Evolutionary conservation across 2,797 vertebrate genomes (phyloP).

Genomic region (Sorex maritimensis): DNA sequence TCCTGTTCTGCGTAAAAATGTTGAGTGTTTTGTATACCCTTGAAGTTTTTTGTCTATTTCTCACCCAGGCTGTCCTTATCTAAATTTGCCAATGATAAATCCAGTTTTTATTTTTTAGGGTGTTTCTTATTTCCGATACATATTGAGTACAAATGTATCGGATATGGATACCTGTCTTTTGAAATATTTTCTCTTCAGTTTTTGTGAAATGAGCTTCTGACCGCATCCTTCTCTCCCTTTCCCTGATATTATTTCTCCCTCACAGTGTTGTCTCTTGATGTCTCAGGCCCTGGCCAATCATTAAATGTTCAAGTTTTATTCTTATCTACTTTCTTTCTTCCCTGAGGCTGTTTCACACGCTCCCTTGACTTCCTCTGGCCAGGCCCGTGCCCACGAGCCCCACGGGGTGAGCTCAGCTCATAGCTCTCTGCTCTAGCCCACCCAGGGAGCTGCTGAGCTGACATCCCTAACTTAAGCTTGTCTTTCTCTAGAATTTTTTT

Average conservation of each 20-base stretch:
- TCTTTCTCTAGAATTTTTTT: background rate
- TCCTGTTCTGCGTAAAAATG: background rate
- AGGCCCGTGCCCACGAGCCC: background rate
- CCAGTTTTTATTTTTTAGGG: background rate
- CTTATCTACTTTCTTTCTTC: background rate
- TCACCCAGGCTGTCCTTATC: background rate
- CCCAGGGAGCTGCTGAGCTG: no score
- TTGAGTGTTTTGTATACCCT: background rate
- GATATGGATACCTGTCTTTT: background rate
- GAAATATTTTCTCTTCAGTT: background rate
- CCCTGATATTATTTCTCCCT: background rate
- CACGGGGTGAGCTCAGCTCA: background rate
- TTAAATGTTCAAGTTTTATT: background rate
- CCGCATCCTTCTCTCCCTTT: background rate
- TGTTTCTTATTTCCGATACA: background rate
- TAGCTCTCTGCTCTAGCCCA: background rate
- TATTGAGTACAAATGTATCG: background rate
- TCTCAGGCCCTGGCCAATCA: background rate
- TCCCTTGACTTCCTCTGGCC: background rate
- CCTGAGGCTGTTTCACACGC: background rate
- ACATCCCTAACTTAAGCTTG: background rate
- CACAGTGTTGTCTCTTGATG: background rate
- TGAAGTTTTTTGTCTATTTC: background rate
- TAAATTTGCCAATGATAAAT: background rate
- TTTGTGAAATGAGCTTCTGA: background rate